Conservation (phyloP, 2,888 invertebrate species). For the Drosophila monieri region DNA sequence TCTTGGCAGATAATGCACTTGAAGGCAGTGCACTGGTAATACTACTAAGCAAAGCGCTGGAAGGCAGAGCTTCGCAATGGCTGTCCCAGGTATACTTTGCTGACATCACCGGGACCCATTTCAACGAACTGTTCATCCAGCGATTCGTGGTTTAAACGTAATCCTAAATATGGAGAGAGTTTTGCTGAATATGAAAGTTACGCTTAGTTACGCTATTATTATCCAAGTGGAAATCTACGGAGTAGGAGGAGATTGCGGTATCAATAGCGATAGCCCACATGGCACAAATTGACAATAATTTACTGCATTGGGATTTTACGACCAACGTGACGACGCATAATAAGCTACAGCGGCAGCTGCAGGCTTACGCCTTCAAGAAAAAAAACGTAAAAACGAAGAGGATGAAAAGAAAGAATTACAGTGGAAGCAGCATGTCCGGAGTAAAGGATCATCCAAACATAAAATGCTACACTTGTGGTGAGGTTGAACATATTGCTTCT, state of each 20-base stretch:
- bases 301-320: slow-evolving; percentile 6
- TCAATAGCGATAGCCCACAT: slow-evolving; percentile 9
- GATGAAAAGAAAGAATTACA: background rate
- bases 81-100: slow-evolving; percentile 24
- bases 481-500: slow-evolving; percentile 8
- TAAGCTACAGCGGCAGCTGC: slow-evolving; percentile 11
- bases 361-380: slow-evolving; percentile 18
- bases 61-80: slow-evolving; percentile 24
- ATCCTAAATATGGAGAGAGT: background rate
- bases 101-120: slow-evolving; percentile 20
- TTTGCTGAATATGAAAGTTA: background rate
- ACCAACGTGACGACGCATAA: slow-evolving; percentile 10
- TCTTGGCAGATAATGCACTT: background rate
- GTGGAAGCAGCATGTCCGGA: background rate
- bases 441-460: slow-evolving; percentile 1
- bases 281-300: slow-evolving; percentile 7
- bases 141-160: slow-evolving; percentile 6
- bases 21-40: slow-evolving; percentile 28
- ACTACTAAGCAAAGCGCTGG: slow-evolving; percentile 20
- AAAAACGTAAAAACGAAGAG: slow-evolving; percentile 7
- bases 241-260: slow-evolving; percentile 5
- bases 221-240: slow-evolving; percentile 1
- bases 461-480: slow-evolving; percentile 7
- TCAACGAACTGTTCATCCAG: slow-evolving; percentile 19
- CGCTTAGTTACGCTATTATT: slow-evolving; percentile 5